Conservation (phyloP, 1,140 invertebrate species). For the Ectropis grisescens region DNA sequence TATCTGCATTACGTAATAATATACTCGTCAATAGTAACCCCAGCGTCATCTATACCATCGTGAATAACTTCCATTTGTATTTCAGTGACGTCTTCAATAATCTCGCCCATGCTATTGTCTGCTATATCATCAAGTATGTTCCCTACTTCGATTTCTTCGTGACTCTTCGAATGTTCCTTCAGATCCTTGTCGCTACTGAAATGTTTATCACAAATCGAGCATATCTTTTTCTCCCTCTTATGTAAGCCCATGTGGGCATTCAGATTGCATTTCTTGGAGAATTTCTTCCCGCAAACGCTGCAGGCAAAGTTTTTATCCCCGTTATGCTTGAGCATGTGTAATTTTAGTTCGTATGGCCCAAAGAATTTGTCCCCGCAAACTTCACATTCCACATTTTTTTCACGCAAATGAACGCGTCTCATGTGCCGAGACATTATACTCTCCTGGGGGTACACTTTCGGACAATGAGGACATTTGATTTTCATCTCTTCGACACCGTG, state of each 20-base stretch:
- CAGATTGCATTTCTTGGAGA: constrained; percentile 71
- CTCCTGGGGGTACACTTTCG: constrained; percentile 48
- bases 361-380: constrained; percentile 76
- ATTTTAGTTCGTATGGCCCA: constrained; percentile 77
- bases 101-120: constrained; percentile 21
- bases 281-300: constrained; percentile 72
- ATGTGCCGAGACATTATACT: constrained; percentile 59
- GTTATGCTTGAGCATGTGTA: constrained; percentile 78
- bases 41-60: constrained; percentile 23
- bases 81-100: no score
- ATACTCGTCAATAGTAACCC: no score
- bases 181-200: constrained; percentile 51
- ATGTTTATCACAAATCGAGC: constrained; percentile 67
- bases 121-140: constrained; percentile 18
- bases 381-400: constrained; percentile 59
- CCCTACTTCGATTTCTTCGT: constrained; percentile 16
- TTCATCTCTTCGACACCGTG: constrained; percentile 51
- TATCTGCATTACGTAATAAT: no score
- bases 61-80: constrained; percentile 32
- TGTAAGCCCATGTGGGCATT: constrained; percentile 70
- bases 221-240: constrained; percentile 69
- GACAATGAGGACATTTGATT: constrained; percentile 50
- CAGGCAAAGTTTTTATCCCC: constrained; percentile 74
- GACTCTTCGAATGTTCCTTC: constrained; percentile 37
- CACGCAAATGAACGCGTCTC: constrained; percentile 48